Evolutionary conservation across 2,797 vertebrate species (phyloP), one percentile per base, ranked within the genome.

Genomic region (Hirundo rustica): DNA sequence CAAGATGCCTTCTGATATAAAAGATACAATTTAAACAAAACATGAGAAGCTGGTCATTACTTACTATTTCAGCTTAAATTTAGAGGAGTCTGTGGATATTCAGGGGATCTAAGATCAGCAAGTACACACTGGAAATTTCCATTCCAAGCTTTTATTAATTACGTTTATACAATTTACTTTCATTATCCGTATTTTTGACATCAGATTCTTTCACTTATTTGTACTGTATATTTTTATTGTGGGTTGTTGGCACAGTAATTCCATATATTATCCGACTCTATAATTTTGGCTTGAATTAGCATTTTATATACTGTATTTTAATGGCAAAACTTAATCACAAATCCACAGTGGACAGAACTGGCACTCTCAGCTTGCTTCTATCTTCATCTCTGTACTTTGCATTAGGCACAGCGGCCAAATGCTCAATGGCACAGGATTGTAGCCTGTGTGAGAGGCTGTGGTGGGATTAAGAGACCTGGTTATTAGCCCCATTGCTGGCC

Each of bases 241-340:
- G 81, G 91, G 80, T 94, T 96, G 85, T 93, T 96, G 96, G 96
- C 94, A 62, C 21, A 0, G 48, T 75, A 70, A 78, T 95, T 95
- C 94, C 85, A 92, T 97, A 75, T 94, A 95, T 97, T 93, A 94
- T 86, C 92, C 1, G 11, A 96, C 76, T 92, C 95, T 94, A 88
- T 96, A 96, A 96, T 97, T 97, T 97, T 94, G 94, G 93, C 95
- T 93, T 86, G 95, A 93, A 97, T 96, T 96, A 97, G 91, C 68
- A 36, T 96, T 95, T 97, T 96, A 96, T 95, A 95, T 91, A 95
- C 94, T 95, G 92, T 94, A 88, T 92, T 95, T 96, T 97, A 96
- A 97, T 96, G 92, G 91, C 79, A 96, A 82, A 96, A 96, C 93
- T 97, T 96, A 96, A 97, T 96, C 95, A 97, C 86, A 54, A 87